A percentile compares a stretch with the other conserved stretches of the same genome.
Evolutionary conservation across 2,113 vertebrate species (phyloP).

Genomic region (Ophthalmolycus amberensis): DNA sequence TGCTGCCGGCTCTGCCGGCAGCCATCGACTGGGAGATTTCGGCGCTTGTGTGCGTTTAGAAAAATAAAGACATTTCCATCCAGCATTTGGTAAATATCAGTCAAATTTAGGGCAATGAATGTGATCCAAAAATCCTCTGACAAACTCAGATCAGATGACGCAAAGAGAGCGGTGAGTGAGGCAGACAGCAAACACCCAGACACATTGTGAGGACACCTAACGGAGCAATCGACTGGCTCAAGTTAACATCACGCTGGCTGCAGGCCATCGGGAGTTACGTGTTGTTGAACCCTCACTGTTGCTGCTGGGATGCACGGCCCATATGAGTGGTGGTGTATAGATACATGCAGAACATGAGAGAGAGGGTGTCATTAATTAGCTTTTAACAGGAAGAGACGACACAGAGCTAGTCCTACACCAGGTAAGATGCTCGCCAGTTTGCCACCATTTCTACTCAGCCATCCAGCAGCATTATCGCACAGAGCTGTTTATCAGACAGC

Average conservation of each 20-base stretch:
- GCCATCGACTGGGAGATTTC: background rate
- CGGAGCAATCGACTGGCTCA: slow-evolving; percentile 18
- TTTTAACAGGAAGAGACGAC: background rate
- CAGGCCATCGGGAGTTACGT: slow-evolving; percentile 16
- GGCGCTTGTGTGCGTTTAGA: slow-evolving; percentile 2
- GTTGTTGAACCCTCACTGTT: slow-evolving; percentile 15
- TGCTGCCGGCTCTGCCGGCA: slow-evolving; percentile 17
- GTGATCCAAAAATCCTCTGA: background rate
- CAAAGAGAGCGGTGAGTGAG: background rate
- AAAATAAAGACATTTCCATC: slow-evolving; percentile 1
- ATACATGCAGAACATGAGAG: background rate
- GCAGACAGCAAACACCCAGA: slow-evolving; percentile 8
- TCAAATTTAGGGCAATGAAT: background rate
- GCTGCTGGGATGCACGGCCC: background rate
- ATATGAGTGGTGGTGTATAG: background rate
- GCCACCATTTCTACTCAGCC: slow-evolving; percentile 20
- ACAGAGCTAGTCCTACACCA: background rate
- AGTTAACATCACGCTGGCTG: slow-evolving; percentile 41
- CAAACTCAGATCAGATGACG: background rate
- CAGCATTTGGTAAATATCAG: background rate
- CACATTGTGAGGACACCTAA: slow-evolving; percentile 25
- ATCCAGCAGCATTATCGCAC: slow-evolving; percentile 47
- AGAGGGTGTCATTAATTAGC: background rate
- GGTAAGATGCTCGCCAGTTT: slow-evolving; percentile 6
- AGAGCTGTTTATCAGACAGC: slow-evolving; percentile 59